phyloP scores from a whole-genome alignment of 2,888 invertebrate species.

The Drosophila parthenogenetica region DNA sequence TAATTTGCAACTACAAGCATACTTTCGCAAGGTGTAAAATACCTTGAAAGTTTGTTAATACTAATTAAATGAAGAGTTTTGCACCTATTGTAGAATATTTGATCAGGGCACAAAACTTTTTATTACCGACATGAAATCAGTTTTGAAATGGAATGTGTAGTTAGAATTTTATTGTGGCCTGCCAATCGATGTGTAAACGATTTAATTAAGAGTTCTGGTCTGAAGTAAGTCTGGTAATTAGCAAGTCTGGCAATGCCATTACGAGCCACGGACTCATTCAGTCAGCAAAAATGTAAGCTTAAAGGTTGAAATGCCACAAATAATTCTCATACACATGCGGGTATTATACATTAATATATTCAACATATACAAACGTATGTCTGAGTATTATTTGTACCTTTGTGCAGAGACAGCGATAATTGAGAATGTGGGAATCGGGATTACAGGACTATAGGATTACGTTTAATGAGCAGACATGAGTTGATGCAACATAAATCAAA shows the following conservation, averaged over 20 bases:
- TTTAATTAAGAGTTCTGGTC: conserved; percentile 64
- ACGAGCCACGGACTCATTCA: conserved; percentile 25
- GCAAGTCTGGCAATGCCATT: conserved; percentile 58
- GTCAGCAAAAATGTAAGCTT: conserved; percentile 37
- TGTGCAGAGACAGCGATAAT: conserved; percentile 17
- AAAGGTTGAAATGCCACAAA: conserved; percentile 52
- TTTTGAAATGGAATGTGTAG: conserved; percentile 11
- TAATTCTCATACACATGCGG: conserved; percentile 40
- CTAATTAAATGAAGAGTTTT: conserved; percentile 3
- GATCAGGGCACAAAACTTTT: neutral
- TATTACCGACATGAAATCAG: conserved; percentile 2
- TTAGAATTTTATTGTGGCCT: conserved; percentile 3
- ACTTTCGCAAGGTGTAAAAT: neutral
- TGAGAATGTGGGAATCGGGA: conserved; percentile 35
- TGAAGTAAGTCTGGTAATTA: conserved; percentile 71
- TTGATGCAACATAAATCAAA: conserved; percentile 13
- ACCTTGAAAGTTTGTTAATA: conserved; percentile 7
- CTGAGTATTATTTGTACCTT: conserved; percentile 9
- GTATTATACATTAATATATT: conserved; percentile 4
- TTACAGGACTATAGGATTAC: conserved; percentile 46
- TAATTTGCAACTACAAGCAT: conserved; percentile 4
- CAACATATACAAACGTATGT: neutral
- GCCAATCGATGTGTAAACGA: conserved; percentile 53
- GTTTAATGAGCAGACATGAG: conserved; percentile 41
- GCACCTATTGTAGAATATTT: neutral